These are phyloP conservation scores for Eupristina koningsbergeri DNA, from an alignment of 1,140 invertebrate genomes.

Conservation along the genomic window DNA sequence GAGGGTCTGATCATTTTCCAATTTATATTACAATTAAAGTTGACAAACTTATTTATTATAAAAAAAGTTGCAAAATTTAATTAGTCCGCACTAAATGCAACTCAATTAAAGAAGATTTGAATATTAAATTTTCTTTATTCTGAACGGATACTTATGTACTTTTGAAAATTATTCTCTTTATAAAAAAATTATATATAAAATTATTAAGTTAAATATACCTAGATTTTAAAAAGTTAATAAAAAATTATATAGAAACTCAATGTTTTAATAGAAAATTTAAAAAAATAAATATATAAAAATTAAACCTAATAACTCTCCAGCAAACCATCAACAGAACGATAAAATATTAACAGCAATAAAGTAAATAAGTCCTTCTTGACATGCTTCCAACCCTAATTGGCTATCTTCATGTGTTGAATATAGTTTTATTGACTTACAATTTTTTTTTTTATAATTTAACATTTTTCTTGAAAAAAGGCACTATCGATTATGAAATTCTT, in stretches of 20 bases:
- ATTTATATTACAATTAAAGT: background rate
- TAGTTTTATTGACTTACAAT: background rate
- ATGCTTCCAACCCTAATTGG: background rate
- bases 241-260: background rate
- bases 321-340: background rate
- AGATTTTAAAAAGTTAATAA: background rate
- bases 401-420: background rate
- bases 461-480: no score
- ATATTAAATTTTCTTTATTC: no score
- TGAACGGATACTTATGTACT: background rate
- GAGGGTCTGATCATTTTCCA: background rate
- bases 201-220: background rate
- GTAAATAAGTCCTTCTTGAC: background rate
- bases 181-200: background rate
- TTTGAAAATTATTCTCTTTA: background rate
- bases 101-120: no score
- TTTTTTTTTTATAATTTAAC: background rate
- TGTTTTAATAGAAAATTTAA: background rate
- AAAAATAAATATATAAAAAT: slow-evolving; percentile 14
- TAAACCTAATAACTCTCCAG: background rate
- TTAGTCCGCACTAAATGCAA: background rate
- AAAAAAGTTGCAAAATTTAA: background rate
- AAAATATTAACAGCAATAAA: background rate
- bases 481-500: no score
- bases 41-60: background rate